Percentiles rank a stretch among this genome's conserved stretches.
Evolutionary conservation across 2,888 invertebrate genomes (phyloP).

Genomic region (Erebia aethiops): DNA sequence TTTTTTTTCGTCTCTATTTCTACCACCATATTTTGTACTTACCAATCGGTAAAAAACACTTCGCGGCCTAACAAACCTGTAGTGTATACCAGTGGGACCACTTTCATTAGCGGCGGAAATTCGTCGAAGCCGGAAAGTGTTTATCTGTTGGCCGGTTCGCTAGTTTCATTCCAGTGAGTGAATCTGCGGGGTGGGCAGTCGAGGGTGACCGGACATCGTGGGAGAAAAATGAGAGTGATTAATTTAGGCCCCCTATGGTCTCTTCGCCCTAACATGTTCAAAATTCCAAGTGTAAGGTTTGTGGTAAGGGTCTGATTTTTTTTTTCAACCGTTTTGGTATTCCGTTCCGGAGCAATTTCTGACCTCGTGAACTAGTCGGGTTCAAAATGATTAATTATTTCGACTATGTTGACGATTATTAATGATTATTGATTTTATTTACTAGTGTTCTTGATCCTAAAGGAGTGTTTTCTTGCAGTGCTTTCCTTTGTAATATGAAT

Average conservation of each 20-base stretch:
- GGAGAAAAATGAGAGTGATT: constrained; percentile 72
- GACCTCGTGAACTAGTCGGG: too few species aligned
- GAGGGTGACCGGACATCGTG: constrained; percentile 65
- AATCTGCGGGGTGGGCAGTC: constrained; percentile 61
- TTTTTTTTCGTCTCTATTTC: too few species aligned
- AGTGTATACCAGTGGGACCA: constrained; percentile 41
- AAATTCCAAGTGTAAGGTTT: too few species aligned
- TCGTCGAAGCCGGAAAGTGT: constrained; percentile 53
- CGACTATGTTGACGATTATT: too few species aligned
- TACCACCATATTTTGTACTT: neutral
- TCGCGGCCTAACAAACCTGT: neutral
- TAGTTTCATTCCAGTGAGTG: constrained; percentile 46
- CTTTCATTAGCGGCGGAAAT: constrained; percentile 54
- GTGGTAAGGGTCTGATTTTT: too few species aligned
- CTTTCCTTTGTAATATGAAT: too few species aligned
- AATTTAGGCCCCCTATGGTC: neutral
- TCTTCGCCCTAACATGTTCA: neutral
- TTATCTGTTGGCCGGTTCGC: constrained; percentile 50
- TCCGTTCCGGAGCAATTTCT: too few species aligned
- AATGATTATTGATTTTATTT: too few species aligned
- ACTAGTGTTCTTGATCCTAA: too few species aligned
- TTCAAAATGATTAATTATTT: too few species aligned
- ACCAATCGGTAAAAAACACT: neutral
- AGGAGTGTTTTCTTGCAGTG: too few species aligned
- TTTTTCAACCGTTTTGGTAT: too few species aligned